Conservation (phyloP, 2,797 vertebrate genomes). For the Ptychobarbus kaznakovi region DNA sequence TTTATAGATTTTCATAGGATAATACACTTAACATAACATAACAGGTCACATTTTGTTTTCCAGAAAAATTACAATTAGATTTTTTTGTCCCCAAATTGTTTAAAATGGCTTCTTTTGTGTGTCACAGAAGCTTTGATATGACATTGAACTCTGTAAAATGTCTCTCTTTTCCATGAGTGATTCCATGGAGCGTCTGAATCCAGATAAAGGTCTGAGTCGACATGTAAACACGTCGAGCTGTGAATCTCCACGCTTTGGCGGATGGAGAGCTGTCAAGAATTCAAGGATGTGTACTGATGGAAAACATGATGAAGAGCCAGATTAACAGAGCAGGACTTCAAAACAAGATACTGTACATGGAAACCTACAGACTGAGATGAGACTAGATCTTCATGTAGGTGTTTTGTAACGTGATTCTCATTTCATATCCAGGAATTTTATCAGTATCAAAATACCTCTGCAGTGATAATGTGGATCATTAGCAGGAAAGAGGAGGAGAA, state of each 20-base stretch:
- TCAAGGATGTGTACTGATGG: slow-evolving; percentile 74
- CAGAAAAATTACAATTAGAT: no score
- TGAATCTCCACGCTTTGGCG: slow-evolving; percentile 78
- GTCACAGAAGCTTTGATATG: background rate
- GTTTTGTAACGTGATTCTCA: slow-evolving; percentile 44
- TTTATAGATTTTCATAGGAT: background rate
- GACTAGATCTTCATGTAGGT: slow-evolving; percentile 20
- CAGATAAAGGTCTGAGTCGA: slow-evolving; percentile 62
- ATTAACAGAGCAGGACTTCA: slow-evolving; percentile 68
- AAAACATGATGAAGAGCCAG: slow-evolving; percentile 48
- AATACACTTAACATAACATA: no score
- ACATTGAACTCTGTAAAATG: background rate
- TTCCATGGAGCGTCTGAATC: slow-evolving; percentile 67
- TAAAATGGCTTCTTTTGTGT: background rate
- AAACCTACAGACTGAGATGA: slow-evolving; percentile 30
- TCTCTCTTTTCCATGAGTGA: slow-evolving; percentile 53
- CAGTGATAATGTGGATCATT: slow-evolving; percentile 33
- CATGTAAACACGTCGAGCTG: slow-evolving; percentile 64
- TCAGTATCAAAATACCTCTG: slow-evolving; percentile 51
- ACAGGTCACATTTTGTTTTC: no score
- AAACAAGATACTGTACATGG: slow-evolving; percentile 68
- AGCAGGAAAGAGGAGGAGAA: slow-evolving; percentile 43
- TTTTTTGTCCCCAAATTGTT: background rate
- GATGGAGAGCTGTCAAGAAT: slow-evolving; percentile 73
- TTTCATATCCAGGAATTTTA: slow-evolving; percentile 48